Percentiles rank a stretch among this genome's conserved stretches.
These are phyloP conservation scores for Chelon auratus DNA, from an alignment of 2,797 vertebrate species.

Conservation along the genomic window DNA sequence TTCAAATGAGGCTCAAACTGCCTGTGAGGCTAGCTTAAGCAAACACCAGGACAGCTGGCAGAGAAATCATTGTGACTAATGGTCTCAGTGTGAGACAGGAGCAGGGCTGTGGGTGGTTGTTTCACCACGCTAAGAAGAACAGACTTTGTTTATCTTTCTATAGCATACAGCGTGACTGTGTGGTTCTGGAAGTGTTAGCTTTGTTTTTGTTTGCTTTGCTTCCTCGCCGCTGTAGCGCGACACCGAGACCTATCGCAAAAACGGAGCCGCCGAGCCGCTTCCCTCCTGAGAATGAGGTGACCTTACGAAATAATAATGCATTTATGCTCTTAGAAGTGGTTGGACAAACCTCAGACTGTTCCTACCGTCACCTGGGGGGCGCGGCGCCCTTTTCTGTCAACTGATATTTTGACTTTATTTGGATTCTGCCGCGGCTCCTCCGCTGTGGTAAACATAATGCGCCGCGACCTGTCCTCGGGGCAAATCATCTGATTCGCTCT, in stretches of 20 bases:
- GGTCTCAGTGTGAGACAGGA: conserved; percentile 80
- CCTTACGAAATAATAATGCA: conserved; percentile 27
- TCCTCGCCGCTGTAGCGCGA: conserved; percentile 52
- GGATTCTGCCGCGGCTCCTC: conserved; percentile 34
- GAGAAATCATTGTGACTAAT: conserved; percentile 83
- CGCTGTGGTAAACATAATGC: conserved; percentile 54
- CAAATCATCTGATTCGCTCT: conserved; percentile 66
- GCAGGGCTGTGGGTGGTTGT: conserved; percentile 77
- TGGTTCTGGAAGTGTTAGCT: conserved; percentile 71
- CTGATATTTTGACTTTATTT: conserved; percentile 48
- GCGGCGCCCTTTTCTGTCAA: conserved; percentile 40
- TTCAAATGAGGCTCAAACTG: conserved; percentile 78
- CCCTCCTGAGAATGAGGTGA: conserved; percentile 42
- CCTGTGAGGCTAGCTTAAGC: conserved; percentile 77
- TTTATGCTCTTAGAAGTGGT: conserved; percentile 23
- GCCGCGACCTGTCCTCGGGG: conserved; percentile 61
- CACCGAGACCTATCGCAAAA: conserved; percentile 40
- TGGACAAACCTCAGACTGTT: conserved; percentile 23
- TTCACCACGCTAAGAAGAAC: conserved; percentile 69
- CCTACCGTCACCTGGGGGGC: conserved; percentile 31
- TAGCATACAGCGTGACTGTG: conserved; percentile 69
- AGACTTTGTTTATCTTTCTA: conserved; percentile 80
- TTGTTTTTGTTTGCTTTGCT: conserved; percentile 71
- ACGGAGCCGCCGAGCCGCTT: conserved; percentile 21
- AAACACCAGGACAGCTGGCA: conserved; percentile 79